Base-by-base conservation (phyloP, 1,140 invertebrate genomes). In the Gryon sp. region DNA sequence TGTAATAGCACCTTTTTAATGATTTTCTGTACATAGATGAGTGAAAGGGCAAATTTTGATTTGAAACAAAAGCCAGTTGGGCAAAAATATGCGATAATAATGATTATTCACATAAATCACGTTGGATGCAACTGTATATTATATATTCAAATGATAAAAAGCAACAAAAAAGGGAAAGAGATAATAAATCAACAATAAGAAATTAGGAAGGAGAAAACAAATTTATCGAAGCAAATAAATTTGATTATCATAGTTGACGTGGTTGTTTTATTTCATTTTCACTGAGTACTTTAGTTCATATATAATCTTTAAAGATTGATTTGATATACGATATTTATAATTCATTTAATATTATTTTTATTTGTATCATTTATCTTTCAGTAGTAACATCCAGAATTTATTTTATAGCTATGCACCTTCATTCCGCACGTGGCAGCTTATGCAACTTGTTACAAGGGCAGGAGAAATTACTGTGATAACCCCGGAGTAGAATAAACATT, bases 401-500 rank as follows among this genome's bases (percentile, higher is more conserved):
- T n/a, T n/a, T n/a, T n/a, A n/a, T n/a, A n/a, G n/a, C n/a, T n/a
- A n/a, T n/a, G n/a, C n/a, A n/a, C n/a, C n/a, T n/a, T n/a, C 78
- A 92, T 96, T n/a, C 91, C 93, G 12, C 93, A 95, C 80, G 90
- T 92, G n/a, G 91, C 95, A 78, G 92, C 91, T n/a, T 93, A 92
- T 73, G 91, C 92, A 0, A 85, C 90, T 0, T 92, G 92, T 52
- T 78, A 84, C n/a, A 84, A 86, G 57, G 63, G 82, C 50, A 84
- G 82, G 82, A 82, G 80, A 0, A 87, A 86, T 1, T 85, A 88
- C 20, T 88, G 87, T 30, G 78, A 85, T 2, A 4, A 53, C n/a
- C n/a, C n/a, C n/a, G n/a, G n/a, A n/a, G n/a, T n/a, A n/a, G n/a
- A n/a, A n/a, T n/a, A n/a, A n/a, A n/a, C n/a, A n/a, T n/a, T n/a